phyloP scores from a whole-genome alignment of 2,797 vertebrate genomes.

The Odontamblyopus lacepedii region DNA sequence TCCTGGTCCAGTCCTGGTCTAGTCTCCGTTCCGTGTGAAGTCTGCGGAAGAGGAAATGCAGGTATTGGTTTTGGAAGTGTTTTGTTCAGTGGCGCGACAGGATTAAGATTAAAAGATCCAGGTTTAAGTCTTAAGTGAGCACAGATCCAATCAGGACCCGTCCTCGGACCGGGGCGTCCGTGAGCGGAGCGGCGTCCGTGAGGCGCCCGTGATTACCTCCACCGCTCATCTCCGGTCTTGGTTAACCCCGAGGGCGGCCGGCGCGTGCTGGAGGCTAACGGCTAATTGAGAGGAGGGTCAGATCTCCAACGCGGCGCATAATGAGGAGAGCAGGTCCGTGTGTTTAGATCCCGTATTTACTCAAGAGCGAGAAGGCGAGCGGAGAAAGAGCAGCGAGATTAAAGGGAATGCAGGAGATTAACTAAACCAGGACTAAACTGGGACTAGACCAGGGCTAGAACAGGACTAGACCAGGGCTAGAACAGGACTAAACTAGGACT shows the following conservation, averaged over 20 bases:
- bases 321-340: slow-evolving; percentile 39
- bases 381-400: slow-evolving; percentile 12
- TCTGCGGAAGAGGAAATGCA: slow-evolving; percentile 58
- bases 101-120: slow-evolving; percentile 58
- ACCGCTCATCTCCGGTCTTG: slow-evolving; percentile 69
- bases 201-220: slow-evolving; percentile 64
- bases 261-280: slow-evolving; percentile 48
- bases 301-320: slow-evolving; percentile 41
- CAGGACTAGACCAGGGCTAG: background rate
- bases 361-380: slow-evolving; percentile 25
- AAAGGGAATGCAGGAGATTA: background rate
- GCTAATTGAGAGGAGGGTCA: slow-evolving; percentile 69
- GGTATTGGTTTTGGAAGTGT: slow-evolving; percentile 46
- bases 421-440: background rate
- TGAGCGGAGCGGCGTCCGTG: slow-evolving; percentile 35
- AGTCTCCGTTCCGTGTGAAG: background rate
- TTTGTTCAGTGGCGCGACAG: slow-evolving; percentile 36
- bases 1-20: too few species aligned
- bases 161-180: slow-evolving; percentile 42
- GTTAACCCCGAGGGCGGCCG: slow-evolving; percentile 60
- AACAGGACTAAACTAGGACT: background rate
- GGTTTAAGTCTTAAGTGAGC: slow-evolving; percentile 73
- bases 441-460: background rate
- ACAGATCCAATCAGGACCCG: slow-evolving; percentile 77
- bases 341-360: slow-evolving; percentile 48